Evolutionary conservation across 2,113 vertebrate species (phyloP), one percentile per base, ranked within the genome.

Genomic region (Chloropsis cyanopogon): DNA sequence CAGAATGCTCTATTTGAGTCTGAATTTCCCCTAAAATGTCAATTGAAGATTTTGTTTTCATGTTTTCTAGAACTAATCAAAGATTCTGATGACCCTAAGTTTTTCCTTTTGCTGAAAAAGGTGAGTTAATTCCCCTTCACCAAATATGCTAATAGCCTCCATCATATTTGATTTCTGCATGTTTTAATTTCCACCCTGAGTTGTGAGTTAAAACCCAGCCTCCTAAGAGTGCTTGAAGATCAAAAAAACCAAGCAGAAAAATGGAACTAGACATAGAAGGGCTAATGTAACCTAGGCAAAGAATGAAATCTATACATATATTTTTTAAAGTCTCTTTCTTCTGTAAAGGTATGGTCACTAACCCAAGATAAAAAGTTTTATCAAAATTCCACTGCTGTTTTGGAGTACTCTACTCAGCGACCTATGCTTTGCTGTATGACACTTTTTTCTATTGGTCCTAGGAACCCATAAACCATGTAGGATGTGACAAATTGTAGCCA

Each of bases 81-180:
- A 26, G 97, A 98, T 35, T 92, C 54, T 12, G 98, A 98, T 33
- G 97, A 98, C n/a, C 98, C 98, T 20, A 98, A 97, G 0, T 91
- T 98, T 87, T 99, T 99, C 39, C 99, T 96, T 99, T 99, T 97
- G 98, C 54, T 7, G 98, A 98, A 73, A 98, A 98, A 1, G 98
- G 98, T 90, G 1, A 54, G 0, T 39, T 98, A 25, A 98, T 99
- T 88, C 97, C 98, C 39, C 91, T 98, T 41, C 96, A 98, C 33
- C 98, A 98, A 87, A 98, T 98, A 63, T 89, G 95, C 76, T 17
- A 13, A 59, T 69, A 86, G 42, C 23, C 5, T 64, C 31, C 1
- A 6, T 47, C 6, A 18, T 60, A 54, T 69, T 90, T 90, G 31
- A 65, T 61, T 88, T 80, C 31, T 68, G 10, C 44, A 50, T 25